Evolutionary conservation across 2,797 vertebrate genomes (phyloP), one percentile per base, ranked within the genome.

Genomic region (Serranus cabrilla): DNA sequence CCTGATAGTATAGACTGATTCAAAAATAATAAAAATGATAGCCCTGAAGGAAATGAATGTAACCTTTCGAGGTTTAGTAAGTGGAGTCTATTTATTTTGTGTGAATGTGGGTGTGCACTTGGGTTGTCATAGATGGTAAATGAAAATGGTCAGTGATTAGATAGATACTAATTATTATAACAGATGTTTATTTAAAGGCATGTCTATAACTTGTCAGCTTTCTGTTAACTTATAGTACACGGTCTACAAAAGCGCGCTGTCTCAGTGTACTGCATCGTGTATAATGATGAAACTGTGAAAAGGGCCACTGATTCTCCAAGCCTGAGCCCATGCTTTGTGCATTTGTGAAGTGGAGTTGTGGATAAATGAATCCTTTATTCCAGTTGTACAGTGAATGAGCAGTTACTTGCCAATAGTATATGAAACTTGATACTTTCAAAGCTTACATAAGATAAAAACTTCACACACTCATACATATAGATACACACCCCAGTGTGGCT

Each of bases 251-350:
- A 72, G 21, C 23, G 31, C 63, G 57, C 49, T 65, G 40, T 68
- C 37, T 45, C 61, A 61, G 42, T 47, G 34, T 49, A 25, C 64
- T 45, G 31, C 20, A 34, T 34, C 65, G 12, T 47, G 61, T 27
- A 18, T 54, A 47, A 77, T 68, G 13, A 59, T 74, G 17, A n/a
- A 55, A 46, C 27, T 58, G 47, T 73, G 70, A 75, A 64, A 64
- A 80, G 31, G 9, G 62, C 18, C 14, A 51, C 42, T 21, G n/a
- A 27, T 55, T 69, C 47, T 59, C 40, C 27, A 60, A 81, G 73
- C 65, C 65, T 76, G 76, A 88, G 52, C 67, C 74, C 78, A 80
- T 67, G 56, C 45, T 86, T 87, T 90, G 71, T 85, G 65, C 82
- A 87, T 90, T 89, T 89, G 78, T 45, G 59, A 82, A 81, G 71